Conservation (phyloP, 2,797 vertebrate species). For the Crenuchus spilurus region DNA sequence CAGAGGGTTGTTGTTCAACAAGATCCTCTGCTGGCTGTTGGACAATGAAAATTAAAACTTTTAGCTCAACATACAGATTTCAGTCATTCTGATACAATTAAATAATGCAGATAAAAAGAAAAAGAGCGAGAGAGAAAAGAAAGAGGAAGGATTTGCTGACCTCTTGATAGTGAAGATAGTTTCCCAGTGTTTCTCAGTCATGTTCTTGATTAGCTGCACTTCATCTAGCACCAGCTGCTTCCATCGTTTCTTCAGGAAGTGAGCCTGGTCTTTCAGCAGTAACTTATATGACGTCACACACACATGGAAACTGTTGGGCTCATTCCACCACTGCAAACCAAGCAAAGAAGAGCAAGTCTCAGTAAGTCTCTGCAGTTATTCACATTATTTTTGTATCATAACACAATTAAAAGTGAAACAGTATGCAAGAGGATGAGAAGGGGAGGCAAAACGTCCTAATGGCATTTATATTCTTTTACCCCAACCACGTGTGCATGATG, state of each 20-base stretch:
- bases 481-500: no score
- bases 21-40: constrained; percentile 86
- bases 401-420: no score
- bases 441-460: no score
- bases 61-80: background rate
- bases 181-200: constrained; percentile 92
- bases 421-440: no score
- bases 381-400: no score
- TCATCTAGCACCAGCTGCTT: constrained; percentile 89
- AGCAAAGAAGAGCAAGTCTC: background rate
- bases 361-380: no score
- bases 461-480: no score
- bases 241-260: constrained; percentile 87
- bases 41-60: constrained; percentile 13
- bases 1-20: constrained; percentile 88
- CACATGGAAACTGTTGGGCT: constrained; percentile 89
- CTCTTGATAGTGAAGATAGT: constrained; percentile 86
- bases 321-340: constrained; percentile 82
- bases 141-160: constrained; percentile 61
- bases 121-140: background rate
- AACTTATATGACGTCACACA: constrained; percentile 94
- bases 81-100: background rate
- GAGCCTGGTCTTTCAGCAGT: constrained; percentile 87
- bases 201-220: constrained; percentile 90
- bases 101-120: background rate